Evolutionary conservation across 2,113 vertebrate genomes (phyloP).

Genomic region (Takifugu bimaculatus): DNA sequence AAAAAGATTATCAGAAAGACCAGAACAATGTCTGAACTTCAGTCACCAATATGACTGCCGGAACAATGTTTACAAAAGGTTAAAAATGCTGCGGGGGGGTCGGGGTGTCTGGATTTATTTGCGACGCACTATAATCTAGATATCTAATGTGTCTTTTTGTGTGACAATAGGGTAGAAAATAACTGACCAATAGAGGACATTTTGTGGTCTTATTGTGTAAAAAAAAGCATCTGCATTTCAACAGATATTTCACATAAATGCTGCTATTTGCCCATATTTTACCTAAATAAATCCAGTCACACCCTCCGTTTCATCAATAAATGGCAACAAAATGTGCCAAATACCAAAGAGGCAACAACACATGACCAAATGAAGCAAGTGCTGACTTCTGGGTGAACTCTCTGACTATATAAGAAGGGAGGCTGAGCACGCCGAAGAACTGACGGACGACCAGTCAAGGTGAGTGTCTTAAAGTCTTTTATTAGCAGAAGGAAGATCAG

Average conservation of each 20-base stretch:
- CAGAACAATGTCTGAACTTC: slow-evolving; percentile 65
- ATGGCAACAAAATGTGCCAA: slow-evolving; percentile 5
- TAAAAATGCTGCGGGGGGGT: slow-evolving; percentile 18
- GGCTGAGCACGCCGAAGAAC: slow-evolving; percentile 46
- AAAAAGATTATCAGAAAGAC: slow-evolving; percentile 60
- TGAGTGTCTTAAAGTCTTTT: slow-evolving; percentile 63
- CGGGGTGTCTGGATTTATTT: too few species aligned
- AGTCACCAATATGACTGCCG: slow-evolving; percentile 45
- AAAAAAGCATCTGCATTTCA: background rate
- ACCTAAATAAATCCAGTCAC: slow-evolving; percentile 6
- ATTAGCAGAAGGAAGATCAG: slow-evolving; percentile 54
- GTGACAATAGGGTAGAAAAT: slow-evolving; percentile 11
- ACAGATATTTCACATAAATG: background rate
- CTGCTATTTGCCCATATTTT: background rate
- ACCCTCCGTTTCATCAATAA: background rate
- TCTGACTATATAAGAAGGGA: slow-evolving; percentile 70
- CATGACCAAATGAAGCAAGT: slow-evolving; percentile 72
- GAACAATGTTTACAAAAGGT: slow-evolving; percentile 39
- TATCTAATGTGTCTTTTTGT: background rate
- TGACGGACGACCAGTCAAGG: slow-evolving; percentile 60
- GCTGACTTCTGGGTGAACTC: slow-evolving; percentile 29
- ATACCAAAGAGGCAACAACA: slow-evolving; percentile 35
- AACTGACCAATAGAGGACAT: too few species aligned
- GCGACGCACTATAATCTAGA: slow-evolving; percentile 1
- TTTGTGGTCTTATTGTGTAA: too few species aligned